Conservation (phyloP, 2,113 vertebrate species). For the Prunella himalayana region DNA sequence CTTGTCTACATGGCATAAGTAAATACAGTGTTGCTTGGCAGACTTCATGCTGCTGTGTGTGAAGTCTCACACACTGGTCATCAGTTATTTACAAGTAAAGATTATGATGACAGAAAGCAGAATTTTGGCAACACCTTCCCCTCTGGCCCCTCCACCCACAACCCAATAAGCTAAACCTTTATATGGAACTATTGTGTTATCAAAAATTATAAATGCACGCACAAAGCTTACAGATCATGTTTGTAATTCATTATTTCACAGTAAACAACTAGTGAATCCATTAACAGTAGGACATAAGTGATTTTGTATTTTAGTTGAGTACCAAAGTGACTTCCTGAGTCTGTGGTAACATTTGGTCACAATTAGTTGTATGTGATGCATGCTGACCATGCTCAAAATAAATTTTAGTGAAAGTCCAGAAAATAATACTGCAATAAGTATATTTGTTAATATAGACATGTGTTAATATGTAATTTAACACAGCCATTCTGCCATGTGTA, state of each 20-base stretch:
- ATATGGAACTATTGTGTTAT: background rate
- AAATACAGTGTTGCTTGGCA: background rate
- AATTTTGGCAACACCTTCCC: background rate
- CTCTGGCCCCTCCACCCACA: background rate
- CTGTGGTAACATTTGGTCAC: background rate
- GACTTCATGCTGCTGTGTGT: background rate
- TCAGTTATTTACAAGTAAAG: background rate
- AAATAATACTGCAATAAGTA: background rate
- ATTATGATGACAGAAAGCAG: background rate
- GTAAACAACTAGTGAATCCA: background rate
- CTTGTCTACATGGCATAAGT: background rate
- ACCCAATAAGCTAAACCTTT: background rate
- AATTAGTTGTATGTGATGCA: background rate
- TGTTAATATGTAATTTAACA: background rate
- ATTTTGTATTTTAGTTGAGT: background rate
- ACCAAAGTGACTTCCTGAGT: background rate
- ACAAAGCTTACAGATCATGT: accelerated
- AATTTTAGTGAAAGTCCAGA: background rate
- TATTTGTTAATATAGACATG: background rate
- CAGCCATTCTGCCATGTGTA: background rate
- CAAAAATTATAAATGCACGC: accelerated
- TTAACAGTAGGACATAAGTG: background rate
- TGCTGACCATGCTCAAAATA: background rate
- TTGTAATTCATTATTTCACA: background rate
- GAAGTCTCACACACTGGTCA: background rate